Evolutionary conservation across 2,797 vertebrate genomes (phyloP).

Genomic region (Sebastes iracundus): DNA sequence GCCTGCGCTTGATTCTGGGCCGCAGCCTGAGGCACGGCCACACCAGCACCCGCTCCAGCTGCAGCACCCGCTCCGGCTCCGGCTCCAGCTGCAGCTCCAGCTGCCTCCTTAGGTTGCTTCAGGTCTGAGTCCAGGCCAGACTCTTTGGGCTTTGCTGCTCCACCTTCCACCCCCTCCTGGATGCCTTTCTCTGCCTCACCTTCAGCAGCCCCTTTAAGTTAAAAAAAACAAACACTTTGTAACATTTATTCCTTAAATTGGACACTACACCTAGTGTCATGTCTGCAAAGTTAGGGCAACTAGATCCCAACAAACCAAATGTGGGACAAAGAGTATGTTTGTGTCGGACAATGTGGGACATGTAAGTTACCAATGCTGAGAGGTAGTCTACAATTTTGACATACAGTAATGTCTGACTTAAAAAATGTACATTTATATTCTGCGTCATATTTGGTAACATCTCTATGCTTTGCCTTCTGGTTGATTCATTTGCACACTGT

Average conservation of each 20-base stretch:
- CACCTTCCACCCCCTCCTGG: slow-evolving; percentile 63
- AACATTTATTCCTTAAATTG: neutral
- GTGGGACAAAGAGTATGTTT: no score
- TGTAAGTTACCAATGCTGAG: no score
- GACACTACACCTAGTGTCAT: neutral
- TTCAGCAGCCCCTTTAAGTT: slow-evolving; percentile 59
- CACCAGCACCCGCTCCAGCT: slow-evolving; percentile 7
- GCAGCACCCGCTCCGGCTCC: neutral
- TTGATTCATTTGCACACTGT: no score
- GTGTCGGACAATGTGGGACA: no score
- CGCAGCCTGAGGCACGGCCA: slow-evolving; percentile 1
- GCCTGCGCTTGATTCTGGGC: slow-evolving; percentile 43
- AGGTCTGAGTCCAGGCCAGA: slow-evolving; percentile 37
- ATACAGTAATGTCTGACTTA: no score
- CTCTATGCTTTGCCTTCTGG: no score
- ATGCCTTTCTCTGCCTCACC: slow-evolving; percentile 60
- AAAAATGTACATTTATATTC: no score
- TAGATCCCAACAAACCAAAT: no score
- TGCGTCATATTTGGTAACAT: no score
- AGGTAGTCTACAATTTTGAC: no score
- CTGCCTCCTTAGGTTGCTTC: slow-evolving; percentile 38
- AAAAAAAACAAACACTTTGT: neutral
- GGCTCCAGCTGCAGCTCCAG: slow-evolving; percentile 6
- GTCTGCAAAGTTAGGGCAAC: no score
- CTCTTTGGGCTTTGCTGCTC: slow-evolving; percentile 67